Base-by-base conservation (phyloP, 2,113 vertebrate species). In the Candoia aspera region DNA sequence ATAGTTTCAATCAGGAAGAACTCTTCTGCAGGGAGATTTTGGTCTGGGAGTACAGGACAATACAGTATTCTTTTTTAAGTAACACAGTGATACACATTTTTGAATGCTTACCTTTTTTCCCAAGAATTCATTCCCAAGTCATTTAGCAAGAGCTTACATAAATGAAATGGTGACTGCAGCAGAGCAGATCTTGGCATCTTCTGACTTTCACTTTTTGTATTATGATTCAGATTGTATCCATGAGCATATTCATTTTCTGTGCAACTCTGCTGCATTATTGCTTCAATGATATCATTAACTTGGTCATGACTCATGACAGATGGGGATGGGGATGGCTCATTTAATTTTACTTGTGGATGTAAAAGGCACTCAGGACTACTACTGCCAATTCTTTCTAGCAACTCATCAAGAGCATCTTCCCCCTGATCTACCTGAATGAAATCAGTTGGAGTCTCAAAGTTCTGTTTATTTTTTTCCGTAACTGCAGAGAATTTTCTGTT, bases 81-180 rank as follows among this genome's bases (percentile, higher is more conserved):
- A 46, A 8, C 33, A 53, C 13, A 12, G 24, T 2, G 4, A 85
- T 11, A 53, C 86, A 54, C 42, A 42, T 55, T 24, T 83, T 33
- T 59, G 13, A 49, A 37, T n/a, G 11, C 92, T 92, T 97, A 99
- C 99, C 99, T 99, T 97, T 98, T 98, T 1, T 99, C 99, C 99
- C 99, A 99, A 88, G 99, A 99, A 96, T 99, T 99, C 99, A 99
- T 99, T 90, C 99, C 99, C 93, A 99, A 97, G 96, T 99, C 98
- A 42, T 99, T 97, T 1, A 99, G 98, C 92, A 99, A 95, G 87
- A 99, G 97, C 15, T 98, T 98, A 93, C 99, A 99, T 97, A 99
- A 99, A 94, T 99, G 99, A 95, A 99, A 99, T n/a, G 98, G 98
- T 8, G 98, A 98, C 46, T 97, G 98, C 1, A 98, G 98, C 68